phyloP scores from a whole-genome alignment of 2,888 invertebrate genomes.

The Plagiodera versicolora region DNA sequence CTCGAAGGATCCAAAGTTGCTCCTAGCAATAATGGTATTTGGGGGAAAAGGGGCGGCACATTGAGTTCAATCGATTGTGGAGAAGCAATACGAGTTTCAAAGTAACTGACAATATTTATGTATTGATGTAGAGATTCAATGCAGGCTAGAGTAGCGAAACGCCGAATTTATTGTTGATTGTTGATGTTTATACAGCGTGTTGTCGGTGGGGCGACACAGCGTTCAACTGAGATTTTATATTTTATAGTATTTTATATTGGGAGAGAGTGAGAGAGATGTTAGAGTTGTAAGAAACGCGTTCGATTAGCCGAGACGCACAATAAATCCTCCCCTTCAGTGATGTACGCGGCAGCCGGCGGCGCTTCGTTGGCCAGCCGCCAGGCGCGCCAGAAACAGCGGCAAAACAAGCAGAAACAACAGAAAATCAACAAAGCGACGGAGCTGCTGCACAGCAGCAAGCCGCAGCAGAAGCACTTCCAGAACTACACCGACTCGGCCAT shows the following conservation, averaged over 20 bases:
- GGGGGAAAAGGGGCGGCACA: too few species aligned
- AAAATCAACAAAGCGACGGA: conserved; percentile 58
- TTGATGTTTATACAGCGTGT: conserved; percentile 25
- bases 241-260: conserved; percentile 39
- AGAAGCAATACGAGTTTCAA: conserved; percentile 32
- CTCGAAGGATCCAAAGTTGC: conserved; percentile 1
- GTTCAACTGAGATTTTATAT: conserved; percentile 37
- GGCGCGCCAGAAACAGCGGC: conserved; percentile 63
- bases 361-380: conserved; percentile 84
- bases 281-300: conserved; percentile 33
- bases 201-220: conserved; percentile 17
- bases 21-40: too few species aligned
- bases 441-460: conserved; percentile 42
- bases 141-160: conserved; percentile 26
- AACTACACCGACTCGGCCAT: conserved; percentile 58
- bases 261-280: conserved; percentile 40
- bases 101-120: conserved; percentile 35
- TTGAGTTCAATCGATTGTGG: conserved; percentile 14
- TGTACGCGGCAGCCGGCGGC: conserved; percentile 90
- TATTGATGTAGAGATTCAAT: conserved; percentile 21
- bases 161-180: conserved; percentile 38
- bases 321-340: conserved; percentile 44
- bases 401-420: conserved; percentile 56
- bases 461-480: conserved; percentile 58
- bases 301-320: conserved; percentile 25